Evolutionary conservation across 1,140 invertebrate genomes (phyloP), one percentile per base, ranked within the genome.

Genomic region (Pectinophora gossypiella): DNA sequence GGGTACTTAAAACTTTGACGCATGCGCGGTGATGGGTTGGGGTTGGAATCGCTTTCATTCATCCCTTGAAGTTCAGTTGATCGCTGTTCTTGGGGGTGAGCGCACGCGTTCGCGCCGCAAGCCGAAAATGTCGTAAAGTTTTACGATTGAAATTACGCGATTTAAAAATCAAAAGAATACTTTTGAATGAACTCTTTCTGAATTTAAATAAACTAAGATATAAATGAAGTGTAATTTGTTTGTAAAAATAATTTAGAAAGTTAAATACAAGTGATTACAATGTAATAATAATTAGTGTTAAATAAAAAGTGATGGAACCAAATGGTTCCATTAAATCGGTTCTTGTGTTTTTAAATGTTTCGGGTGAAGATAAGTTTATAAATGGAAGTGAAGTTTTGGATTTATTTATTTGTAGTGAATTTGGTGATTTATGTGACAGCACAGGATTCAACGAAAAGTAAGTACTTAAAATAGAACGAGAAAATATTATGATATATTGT

Each of bases 341-440:
- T 66, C 51, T 56, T 75, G 16, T 15, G n/a, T 67, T 68, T 59
- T 62, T 77, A 67, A 79, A 68, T 61, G 60, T 53, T 59, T 59
- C 54, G 50, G 44, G 32, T 59, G 38, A 27, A 47, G 47, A 58
- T 64, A 56, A 59, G 60, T 75, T 61, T 69, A 83, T 85, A 85
- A 84, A 86, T 86, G 83, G 83, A 86, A 76, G 76, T 84, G 69
- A 73, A 76, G 61, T 70, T 81, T 61, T 76, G 72, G 73, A 71
- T 60, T 49, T 76, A 57, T 67, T 55, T 83, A 43, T 63, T 82
- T 22, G 51, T 83, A 54, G 44, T 67, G 40, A 62, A 66, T 44
- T 69, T 76, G 56, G 58, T 52, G 20, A 61, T 73, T 48, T 61
- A 48, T 56, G 66, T 76, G 27, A 68, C 56, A 38, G 72, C 68